These are phyloP conservation scores for Dascyllus trimaculatus DNA, from an alignment of 2,113 vertebrate species.

Conservation along the genomic window DNA sequence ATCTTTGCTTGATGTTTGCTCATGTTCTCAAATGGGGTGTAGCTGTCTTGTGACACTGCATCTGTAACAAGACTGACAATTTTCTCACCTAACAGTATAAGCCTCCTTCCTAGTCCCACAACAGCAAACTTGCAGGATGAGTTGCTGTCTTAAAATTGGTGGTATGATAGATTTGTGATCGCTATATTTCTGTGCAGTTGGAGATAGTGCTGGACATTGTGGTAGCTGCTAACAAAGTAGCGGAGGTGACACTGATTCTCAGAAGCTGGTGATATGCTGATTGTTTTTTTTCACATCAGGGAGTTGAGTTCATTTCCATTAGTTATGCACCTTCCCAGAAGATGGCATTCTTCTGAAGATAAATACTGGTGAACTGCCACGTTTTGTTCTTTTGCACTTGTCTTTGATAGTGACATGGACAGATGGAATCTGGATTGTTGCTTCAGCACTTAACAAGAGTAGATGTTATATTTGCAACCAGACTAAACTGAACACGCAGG, in stretches of 20 bases:
- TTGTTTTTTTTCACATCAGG: not conserved
- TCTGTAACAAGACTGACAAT: no score
- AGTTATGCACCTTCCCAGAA: constrained; percentile 21
- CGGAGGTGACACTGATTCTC: not conserved
- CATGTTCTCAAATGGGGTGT: no score
- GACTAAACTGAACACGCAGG: constrained; percentile 30
- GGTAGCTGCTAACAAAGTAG: constrained; percentile 1
- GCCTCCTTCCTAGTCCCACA: no score
- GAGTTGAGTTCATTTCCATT: constrained; percentile 27
- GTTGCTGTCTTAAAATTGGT: not conserved
- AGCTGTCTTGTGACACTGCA: no score
- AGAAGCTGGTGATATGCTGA: not conserved
- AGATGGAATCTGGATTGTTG: constrained; percentile 47
- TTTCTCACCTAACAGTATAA: no score
- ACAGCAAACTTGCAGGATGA: not conserved
- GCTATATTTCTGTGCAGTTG: no score
- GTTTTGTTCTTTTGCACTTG: constrained; percentile 46
- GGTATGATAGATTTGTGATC: no score
- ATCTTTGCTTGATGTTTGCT: no score
- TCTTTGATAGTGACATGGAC: constrained; percentile 51
- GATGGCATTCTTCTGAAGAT: constrained; percentile 31
- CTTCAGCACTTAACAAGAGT: constrained; percentile 49
- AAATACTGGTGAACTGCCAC: constrained; percentile 44
- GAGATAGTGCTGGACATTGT: no score
- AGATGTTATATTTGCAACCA: constrained; percentile 55